Percentiles rank a stretch among this genome's conserved stretches.
Evolutionary conservation across 2,888 invertebrate genomes (phyloP).

Genomic region (Dusona sp.): DNA sequence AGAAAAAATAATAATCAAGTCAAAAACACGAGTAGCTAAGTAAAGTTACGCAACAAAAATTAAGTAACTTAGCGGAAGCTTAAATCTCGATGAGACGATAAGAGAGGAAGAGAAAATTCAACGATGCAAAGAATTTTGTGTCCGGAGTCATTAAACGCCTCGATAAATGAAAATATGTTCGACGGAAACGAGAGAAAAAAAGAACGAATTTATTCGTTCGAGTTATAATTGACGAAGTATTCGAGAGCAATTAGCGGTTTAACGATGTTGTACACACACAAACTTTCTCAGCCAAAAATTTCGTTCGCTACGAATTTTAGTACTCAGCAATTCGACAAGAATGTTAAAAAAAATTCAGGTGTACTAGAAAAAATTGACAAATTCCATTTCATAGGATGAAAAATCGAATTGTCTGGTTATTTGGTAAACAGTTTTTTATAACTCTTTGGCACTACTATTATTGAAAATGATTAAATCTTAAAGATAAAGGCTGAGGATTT

Average conservation of each 20-base stretch:
- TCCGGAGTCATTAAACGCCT: slow-evolving; percentile 39
- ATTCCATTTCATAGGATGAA: slow-evolving; percentile 1
- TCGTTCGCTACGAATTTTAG: not conserved
- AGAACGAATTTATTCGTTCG: slow-evolving; percentile 32
- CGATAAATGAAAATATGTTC: slow-evolving; percentile 48
- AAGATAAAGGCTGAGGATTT: not conserved
- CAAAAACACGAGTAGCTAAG: slow-evolving; percentile 56
- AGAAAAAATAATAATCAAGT: slow-evolving; percentile 33
- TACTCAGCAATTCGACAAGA: not conserved
- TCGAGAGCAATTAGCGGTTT: slow-evolving; percentile 4
- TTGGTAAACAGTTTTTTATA: not conserved
- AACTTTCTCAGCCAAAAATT: not conserved
- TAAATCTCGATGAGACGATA: slow-evolving; percentile 42
- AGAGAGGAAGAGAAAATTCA: slow-evolving; percentile 20
- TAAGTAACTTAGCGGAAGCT: slow-evolving; percentile 57
- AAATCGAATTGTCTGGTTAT: not conserved
- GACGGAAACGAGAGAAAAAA: slow-evolving; percentile 35
- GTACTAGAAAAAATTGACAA: not conserved
- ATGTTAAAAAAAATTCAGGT: not conserved
- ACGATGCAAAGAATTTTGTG: slow-evolving; percentile 36
- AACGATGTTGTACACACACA: slow-evolving; percentile 1
- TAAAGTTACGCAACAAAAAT: slow-evolving; percentile 63
- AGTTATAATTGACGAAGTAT: slow-evolving; percentile 37
- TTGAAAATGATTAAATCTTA: not conserved
- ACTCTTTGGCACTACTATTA: not conserved